Evolutionary conservation across 2,113 vertebrate genomes (phyloP), one percentile per base, ranked within the genome.

Genomic region (Eira barbara): DNA sequence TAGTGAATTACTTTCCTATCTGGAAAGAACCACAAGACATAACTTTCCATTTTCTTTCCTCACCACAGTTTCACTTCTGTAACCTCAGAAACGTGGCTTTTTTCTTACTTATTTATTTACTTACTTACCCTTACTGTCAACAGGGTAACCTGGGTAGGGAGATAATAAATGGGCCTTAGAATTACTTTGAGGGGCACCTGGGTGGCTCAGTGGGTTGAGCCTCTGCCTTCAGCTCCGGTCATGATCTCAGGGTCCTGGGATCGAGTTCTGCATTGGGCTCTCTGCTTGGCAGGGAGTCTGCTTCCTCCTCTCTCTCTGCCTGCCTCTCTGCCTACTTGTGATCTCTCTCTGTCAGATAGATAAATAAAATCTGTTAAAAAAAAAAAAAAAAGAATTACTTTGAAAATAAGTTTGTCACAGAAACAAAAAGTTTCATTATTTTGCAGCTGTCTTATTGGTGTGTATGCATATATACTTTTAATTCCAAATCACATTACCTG

Each of bases 1-100:
- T 92, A 90, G 42, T 89, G n/a, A 86, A 87, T 86, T 92, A 65
- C 42, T 80, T 97, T 97, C 29, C 52, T 94, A 57, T 91, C 12
- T 96, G 36, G 25, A 73, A 95, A 91, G n/a, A 97, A 36, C 4
- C 21, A 18, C 3, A 85, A 90, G 36, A 23, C 10, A 67, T 42
- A 20, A 81, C 29, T 80, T 96, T 55, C 13, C 20, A 39, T 90
- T 96, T 93, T 86, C 42, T 94, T 86, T 25, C 14, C 23, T 96
- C 18, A 81, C 27, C 23, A 36, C 8, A 78, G 12, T 81, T 88
- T 89, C 23, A 42, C 89, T 96, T 95, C 65, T 92, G 45, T 85
- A 96, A 65, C n/a, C 25, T 95, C 42, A 78, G 39, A 94, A 96
- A 65, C 49, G 15, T 81, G 11, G 94, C 36, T 91, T 3, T 73